phyloP scores from a whole-genome alignment of 1,140 invertebrate species.

The Trypoxylus dichotomus region DNA sequence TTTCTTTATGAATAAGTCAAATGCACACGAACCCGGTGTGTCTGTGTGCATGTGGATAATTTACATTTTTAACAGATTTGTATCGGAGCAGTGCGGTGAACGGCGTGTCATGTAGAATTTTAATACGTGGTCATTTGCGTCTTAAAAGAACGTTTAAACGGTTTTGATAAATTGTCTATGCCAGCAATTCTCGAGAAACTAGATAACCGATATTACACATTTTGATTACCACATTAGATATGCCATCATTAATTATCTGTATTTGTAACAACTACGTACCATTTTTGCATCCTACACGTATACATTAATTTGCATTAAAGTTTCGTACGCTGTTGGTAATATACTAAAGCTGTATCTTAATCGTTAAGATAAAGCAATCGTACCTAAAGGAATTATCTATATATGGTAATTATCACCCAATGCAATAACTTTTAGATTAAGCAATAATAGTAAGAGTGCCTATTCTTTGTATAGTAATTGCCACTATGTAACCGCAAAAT shows the following conservation, averaged over 20 bases:
- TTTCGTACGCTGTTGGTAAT: too few relatives aligned
- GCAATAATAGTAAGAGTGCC: too few relatives aligned
- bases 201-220: background rate
- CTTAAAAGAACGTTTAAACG: conserved; percentile 12
- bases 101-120: background rate
- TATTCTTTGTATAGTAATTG: too few relatives aligned
- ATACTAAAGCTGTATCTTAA: too few relatives aligned
- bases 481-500: too few relatives aligned
- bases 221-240: background rate
- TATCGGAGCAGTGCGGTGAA: conserved; percentile 1
- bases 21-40: background rate
- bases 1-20: conserved; percentile 13
- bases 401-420: too few relatives aligned
- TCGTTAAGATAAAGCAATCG: too few relatives aligned
- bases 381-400: too few relatives aligned
- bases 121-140: conserved; percentile 15
- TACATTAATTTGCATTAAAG: background rate
- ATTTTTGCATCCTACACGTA: background rate
- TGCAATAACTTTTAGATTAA: too few relatives aligned
- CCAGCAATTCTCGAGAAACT: background rate
- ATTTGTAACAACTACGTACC: background rate
- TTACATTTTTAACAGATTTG: conserved; percentile 23
- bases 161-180: background rate
- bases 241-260: background rate
- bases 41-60: background rate